Conservation (phyloP, 2,888 invertebrate species). For the Eilema griseolum region DNA sequence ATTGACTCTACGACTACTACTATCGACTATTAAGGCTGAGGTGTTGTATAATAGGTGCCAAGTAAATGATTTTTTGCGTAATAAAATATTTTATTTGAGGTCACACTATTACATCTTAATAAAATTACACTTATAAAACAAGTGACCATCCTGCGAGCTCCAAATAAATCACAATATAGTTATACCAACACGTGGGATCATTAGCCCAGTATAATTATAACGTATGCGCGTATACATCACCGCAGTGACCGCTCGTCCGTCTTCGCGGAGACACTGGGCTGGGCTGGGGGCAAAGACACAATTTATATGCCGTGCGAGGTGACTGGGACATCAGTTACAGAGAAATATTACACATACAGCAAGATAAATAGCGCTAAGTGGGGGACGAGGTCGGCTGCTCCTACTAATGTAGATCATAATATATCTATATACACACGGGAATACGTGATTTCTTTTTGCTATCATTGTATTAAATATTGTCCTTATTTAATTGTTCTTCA, state of each 20-base stretch:
- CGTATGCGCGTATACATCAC: constrained; percentile 27
- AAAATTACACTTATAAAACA: too few species aligned
- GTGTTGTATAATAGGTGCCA: too few species aligned
- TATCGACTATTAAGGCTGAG: too few species aligned
- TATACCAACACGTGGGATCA: constrained; percentile 6
- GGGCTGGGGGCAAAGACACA: constrained; percentile 56
- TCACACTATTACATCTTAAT: too few species aligned
- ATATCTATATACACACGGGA: background rate
- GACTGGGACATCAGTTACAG: constrained; percentile 72
- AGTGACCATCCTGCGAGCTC: background rate
- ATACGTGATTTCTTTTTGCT: background rate
- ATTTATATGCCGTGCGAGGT: constrained; percentile 66
- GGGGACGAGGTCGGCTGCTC: constrained; percentile 54
- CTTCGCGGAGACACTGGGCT: constrained; percentile 50
- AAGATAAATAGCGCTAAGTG: constrained; percentile 75
- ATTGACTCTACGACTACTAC: too few species aligned
- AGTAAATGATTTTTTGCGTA: too few species aligned
- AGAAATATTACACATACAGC: constrained; percentile 76
- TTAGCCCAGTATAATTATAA: constrained; percentile 14
- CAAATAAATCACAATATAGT: too few species aligned
- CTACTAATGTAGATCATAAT: constrained; percentile 19
- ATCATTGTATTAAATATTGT: background rate
- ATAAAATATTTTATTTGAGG: too few species aligned
- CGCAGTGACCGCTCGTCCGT: constrained; percentile 50
- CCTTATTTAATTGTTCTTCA: too few species aligned